Evolutionary conservation across 2,113 vertebrate genomes (phyloP).

Genomic region (Macaca nemestrina): DNA sequence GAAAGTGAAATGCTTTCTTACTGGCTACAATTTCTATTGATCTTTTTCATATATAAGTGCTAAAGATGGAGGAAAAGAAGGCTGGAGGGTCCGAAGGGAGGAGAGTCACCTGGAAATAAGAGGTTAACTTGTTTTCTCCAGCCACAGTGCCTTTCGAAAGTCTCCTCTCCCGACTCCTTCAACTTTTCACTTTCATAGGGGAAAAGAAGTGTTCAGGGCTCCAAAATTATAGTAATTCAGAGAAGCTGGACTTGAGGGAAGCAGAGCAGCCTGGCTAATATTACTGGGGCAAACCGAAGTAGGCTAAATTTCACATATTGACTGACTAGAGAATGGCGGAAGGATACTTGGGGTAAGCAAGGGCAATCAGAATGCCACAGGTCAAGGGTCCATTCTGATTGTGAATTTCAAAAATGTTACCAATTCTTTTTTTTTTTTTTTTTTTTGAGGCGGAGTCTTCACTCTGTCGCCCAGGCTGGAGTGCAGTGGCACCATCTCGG

Average conservation of each 20-base stretch:
- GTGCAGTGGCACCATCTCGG: too few relatives aligned
- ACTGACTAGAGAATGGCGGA: neutral
- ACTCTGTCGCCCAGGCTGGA: too few relatives aligned
- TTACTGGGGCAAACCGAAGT: neutral
- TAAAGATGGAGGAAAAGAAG: neutral
- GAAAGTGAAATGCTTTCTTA: neutral
- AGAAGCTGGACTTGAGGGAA: too few relatives aligned
- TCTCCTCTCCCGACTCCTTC: accelerated
- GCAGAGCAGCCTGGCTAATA: neutral
- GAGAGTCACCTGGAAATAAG: neutral
- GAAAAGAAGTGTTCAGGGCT: neutral
- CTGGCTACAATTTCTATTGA: neutral
- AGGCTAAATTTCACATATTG: neutral
- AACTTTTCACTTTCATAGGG: neutral
- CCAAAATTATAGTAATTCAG: neutral
- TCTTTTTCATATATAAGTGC: neutral
- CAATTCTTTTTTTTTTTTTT: too few relatives aligned
- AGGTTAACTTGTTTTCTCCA: neutral
- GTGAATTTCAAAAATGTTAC: neutral
- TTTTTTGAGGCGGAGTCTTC: too few relatives aligned
- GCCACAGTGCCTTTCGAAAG: neutral
- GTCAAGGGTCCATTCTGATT: neutral
- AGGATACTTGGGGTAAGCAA: neutral
- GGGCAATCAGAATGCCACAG: neutral
- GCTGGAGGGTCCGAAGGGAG: neutral